Conservation (phyloP, 2,888 invertebrate genomes). For the Imbricaverruca yamaguchii region DNA sequence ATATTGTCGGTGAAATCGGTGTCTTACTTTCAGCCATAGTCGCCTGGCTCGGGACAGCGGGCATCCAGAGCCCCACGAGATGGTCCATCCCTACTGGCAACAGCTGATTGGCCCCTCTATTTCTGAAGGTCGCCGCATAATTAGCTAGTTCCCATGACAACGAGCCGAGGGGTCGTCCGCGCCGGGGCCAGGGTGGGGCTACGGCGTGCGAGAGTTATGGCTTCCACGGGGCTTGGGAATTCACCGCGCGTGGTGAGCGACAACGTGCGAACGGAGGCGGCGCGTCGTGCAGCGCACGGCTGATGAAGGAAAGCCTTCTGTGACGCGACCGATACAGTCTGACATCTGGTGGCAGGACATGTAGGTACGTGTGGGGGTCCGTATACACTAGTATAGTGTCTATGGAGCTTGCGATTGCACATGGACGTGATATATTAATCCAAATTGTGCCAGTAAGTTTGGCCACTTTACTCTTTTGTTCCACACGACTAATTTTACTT, state of each 20-base stretch:
- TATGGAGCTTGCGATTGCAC: too few species aligned
- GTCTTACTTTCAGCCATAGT: background rate
- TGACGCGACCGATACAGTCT: background rate
- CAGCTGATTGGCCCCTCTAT: constrained; percentile 19
- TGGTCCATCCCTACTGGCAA: background rate
- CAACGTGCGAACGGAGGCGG: background rate
- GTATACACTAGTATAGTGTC: too few species aligned
- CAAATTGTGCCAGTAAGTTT: too few species aligned
- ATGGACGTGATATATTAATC: too few species aligned
- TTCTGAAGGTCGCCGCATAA: constrained; percentile 21
- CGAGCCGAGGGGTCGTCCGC: constrained; percentile 13
- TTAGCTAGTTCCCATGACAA: constrained; percentile 19
- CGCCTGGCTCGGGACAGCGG: background rate
- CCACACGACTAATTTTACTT: too few species aligned
- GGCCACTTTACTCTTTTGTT: too few species aligned
- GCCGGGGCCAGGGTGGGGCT: constrained; percentile 11
- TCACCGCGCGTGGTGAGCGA: background rate
- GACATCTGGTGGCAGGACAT: background rate
- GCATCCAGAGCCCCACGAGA: background rate
- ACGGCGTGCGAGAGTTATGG: constrained; percentile 12
- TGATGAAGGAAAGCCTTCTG: background rate
- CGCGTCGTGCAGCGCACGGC: background rate
- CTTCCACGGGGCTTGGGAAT: constrained; percentile 12
- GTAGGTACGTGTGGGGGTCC: too few species aligned
- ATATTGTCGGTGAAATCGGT: background rate